Evolutionary conservation across 2,797 vertebrate species (phyloP).

Genomic region (Merluccius polli): DNA sequence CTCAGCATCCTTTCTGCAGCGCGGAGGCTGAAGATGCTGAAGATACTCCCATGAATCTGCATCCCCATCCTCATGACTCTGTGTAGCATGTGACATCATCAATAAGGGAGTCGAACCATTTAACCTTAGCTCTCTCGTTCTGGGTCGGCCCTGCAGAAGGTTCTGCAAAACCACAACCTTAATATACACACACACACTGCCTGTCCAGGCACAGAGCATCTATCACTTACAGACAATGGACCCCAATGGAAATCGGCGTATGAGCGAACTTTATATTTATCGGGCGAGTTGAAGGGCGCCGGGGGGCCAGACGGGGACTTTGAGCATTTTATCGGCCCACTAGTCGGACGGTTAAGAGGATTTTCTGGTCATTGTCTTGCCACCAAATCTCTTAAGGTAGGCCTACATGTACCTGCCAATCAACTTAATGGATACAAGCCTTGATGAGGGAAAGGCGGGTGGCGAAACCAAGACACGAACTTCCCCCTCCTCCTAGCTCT

Average conservation of each 20-base stretch:
- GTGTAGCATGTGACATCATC: no score
- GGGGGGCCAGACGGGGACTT: slow-evolving; percentile 39
- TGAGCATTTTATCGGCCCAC: slow-evolving; percentile 3
- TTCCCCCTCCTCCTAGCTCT: neutral
- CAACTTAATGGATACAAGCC: slow-evolving; percentile 7
- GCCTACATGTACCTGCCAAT: slow-evolving; percentile 12
- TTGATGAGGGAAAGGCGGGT: neutral
- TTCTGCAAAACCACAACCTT: neutral
- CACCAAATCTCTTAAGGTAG: slow-evolving; percentile 46
- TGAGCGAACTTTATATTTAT: neutral
- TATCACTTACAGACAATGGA: neutral
- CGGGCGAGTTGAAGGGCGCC: slow-evolving; percentile 29
- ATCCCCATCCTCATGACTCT: neutral
- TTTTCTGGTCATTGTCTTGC: slow-evolving; percentile 46
- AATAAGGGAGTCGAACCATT: neutral
- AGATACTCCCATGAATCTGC: neutral
- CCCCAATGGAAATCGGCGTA: neutral
- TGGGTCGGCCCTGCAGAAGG: neutral
- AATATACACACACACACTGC: neutral
- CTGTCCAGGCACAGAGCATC: neutral
- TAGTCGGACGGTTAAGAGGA: slow-evolving; percentile 55
- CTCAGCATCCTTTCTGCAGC: neutral
- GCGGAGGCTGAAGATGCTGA: neutral
- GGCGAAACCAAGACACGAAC: neutral
- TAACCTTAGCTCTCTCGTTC: neutral